Percentiles rank a stretch among this genome's conserved stretches.
These are phyloP conservation scores for Morpho achilles DNA, from an alignment of 2,888 invertebrate genomes.

Conservation along the genomic window DNA sequence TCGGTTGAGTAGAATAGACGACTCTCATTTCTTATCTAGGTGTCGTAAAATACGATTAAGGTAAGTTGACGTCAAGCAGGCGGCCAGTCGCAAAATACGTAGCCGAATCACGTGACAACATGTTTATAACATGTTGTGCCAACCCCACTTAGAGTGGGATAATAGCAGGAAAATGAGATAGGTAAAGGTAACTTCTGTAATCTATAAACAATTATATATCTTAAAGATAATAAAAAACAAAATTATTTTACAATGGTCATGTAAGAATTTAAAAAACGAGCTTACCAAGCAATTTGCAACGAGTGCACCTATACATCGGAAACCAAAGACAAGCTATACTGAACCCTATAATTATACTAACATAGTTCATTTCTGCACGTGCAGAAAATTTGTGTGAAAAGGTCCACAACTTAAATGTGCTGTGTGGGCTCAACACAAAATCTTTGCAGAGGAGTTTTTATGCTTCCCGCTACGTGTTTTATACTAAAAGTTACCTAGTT, in stretches of 20 bases:
- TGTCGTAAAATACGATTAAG: too few species aligned
- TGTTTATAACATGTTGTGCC: too few species aligned
- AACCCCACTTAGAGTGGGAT: too few species aligned
- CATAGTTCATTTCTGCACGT: slow-evolving; percentile 4
- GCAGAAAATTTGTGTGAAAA: not conserved
- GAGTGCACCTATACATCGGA: slow-evolving; percentile 6
- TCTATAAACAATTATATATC: too few species aligned
- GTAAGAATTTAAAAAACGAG: slow-evolving; percentile 16
- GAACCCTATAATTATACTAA: slow-evolving; percentile 1
- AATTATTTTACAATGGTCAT: slow-evolving; percentile 16
- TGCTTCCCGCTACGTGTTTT: slow-evolving; percentile 7
- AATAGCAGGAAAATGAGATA: too few species aligned
- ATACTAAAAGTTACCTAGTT: not conserved
- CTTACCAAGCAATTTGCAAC: slow-evolving; percentile 18
- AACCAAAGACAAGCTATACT: slow-evolving; percentile 3
- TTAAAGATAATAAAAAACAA: too few species aligned
- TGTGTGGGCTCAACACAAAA: slow-evolving; percentile 12
- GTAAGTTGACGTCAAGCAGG: too few species aligned
- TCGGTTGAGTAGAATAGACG: too few species aligned
- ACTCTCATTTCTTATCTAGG: too few species aligned
- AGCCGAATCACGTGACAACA: too few species aligned
- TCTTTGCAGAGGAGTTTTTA: slow-evolving; percentile 14
- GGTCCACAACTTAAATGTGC: slow-evolving; percentile 12
- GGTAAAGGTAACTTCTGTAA: too few species aligned
- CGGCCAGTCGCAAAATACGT: too few species aligned